phyloP scores from a whole-genome alignment of 1,140 invertebrate species.

The Papilio aristodemus region DNA sequence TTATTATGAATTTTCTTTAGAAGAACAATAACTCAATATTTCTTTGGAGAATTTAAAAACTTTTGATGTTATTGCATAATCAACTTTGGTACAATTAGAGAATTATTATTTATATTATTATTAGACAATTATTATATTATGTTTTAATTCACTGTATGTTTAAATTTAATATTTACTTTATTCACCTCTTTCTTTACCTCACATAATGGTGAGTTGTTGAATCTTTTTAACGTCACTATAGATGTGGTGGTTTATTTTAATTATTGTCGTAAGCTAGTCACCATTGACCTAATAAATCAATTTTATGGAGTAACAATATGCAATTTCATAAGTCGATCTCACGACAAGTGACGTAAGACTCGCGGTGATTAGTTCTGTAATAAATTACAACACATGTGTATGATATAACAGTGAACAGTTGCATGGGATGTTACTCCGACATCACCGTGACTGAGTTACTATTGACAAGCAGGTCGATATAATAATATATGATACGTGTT shows the following conservation, averaged over 20 bases:
- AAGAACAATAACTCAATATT: slow-evolving; percentile 2
- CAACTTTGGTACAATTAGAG: background rate
- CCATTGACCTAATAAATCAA: background rate
- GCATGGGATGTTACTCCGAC: background rate
- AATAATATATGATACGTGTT: background rate
- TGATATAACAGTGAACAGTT: slow-evolving; percentile 11
- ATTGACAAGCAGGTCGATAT: background rate
- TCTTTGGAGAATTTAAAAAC: background rate
- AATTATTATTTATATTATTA: too few species aligned
- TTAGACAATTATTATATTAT: too few species aligned
- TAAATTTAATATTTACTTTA: too few species aligned
- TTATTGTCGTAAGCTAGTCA: too few species aligned
- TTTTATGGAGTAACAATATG: background rate
- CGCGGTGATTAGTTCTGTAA: slow-evolving; percentile 19
- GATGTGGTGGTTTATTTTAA: too few species aligned
- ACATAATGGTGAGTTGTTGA: too few species aligned
- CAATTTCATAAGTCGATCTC: background rate
- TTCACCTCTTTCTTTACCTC: too few species aligned
- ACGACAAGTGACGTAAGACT: background rate
- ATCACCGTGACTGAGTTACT: background rate
- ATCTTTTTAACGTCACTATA: too few species aligned
- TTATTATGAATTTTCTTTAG: background rate
- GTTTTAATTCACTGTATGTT: too few species aligned
- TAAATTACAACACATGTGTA: slow-evolving; percentile 23
- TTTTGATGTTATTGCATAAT: background rate